These are phyloP conservation scores for Pelodiscus sinensis DNA, from an alignment of 2,113 vertebrate genomes.

Conservation along the genomic window DNA sequence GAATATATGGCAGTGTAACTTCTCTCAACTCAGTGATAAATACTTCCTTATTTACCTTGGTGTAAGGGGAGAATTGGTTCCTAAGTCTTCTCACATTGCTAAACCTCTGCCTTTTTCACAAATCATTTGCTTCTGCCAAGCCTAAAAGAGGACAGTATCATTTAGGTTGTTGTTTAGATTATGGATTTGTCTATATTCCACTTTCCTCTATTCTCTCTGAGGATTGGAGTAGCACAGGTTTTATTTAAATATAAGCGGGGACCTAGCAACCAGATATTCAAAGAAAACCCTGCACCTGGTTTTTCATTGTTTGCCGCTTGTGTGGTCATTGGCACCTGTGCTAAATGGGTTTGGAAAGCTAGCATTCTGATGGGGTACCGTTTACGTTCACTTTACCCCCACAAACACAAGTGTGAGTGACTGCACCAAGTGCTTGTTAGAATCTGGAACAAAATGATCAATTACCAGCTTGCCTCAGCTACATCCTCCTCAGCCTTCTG, in stretches of 20 bases:
- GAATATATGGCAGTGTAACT: not conserved
- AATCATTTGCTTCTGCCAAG: not conserved
- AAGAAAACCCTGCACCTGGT: not conserved
- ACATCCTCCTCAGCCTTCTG: not conserved
- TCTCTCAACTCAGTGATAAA: not conserved
- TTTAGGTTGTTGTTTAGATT: not conserved
- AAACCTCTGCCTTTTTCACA: not conserved
- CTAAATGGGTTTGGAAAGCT: accelerated
- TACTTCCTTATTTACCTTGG: not conserved
- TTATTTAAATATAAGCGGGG: not conserved
- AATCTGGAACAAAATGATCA: not conserved
- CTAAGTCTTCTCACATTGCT: not conserved
- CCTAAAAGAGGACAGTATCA: not conserved
- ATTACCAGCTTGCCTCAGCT: not conserved
- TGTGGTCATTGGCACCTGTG: not conserved
- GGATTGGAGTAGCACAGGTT: not conserved
- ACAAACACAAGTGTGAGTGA: not conserved
- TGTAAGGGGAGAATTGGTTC: not conserved
- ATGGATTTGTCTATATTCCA: not conserved
- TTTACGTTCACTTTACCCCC: not conserved
- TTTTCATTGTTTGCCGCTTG: not conserved
- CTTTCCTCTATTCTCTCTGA: not conserved
- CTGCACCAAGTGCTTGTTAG: not conserved
- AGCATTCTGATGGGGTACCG: not conserved
- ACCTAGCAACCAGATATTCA: not conserved